A percentile compares a stretch with the other conserved stretches of the same genome.
These are phyloP conservation scores for Potamarius usumacintae DNA, from an alignment of 2,113 vertebrate genomes.

Conservation along the genomic window DNA sequence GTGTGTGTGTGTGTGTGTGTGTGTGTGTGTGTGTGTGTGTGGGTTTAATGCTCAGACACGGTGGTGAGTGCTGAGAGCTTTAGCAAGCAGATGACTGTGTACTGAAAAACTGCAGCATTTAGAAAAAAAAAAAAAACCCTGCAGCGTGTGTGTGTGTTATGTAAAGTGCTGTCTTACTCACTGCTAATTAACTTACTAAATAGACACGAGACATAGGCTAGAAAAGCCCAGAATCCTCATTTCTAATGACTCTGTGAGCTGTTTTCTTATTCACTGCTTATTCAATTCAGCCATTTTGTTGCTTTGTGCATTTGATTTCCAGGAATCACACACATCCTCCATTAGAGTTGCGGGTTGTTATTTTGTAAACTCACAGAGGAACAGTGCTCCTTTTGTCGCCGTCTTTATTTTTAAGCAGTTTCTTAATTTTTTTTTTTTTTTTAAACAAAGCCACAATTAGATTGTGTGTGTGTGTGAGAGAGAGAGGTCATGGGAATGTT, in stretches of 20 bases:
- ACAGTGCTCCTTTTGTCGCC: conserved; percentile 48
- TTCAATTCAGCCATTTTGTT: background rate
- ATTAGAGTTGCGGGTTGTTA: background rate
- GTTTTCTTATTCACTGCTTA: background rate
- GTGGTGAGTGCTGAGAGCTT: too few species aligned
- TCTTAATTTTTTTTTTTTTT: conserved; percentile 9
- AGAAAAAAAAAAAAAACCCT: too few species aligned
- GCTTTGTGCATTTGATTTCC: conserved; percentile 23
- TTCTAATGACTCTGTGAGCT: background rate
- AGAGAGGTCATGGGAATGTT: conserved; percentile 20
- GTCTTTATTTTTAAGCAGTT: conserved; percentile 44
- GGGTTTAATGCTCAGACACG: too few species aligned
- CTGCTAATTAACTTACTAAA: background rate
- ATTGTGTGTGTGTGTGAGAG: background rate
- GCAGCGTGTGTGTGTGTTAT: too few species aligned
- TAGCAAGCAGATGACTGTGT: too few species aligned
- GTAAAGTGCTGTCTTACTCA: background rate
- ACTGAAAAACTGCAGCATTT: too few species aligned
- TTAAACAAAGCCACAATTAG: conserved; percentile 44
- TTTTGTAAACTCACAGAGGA: conserved; percentile 6
- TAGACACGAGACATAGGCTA: background rate
- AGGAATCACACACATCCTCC: background rate
- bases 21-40: too few species aligned
- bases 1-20: too few species aligned
- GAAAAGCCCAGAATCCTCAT: background rate